Evolutionary conservation across 2,113 vertebrate genomes (phyloP), one percentile per base, ranked within the genome.

Genomic region (Channa maculata): DNA sequence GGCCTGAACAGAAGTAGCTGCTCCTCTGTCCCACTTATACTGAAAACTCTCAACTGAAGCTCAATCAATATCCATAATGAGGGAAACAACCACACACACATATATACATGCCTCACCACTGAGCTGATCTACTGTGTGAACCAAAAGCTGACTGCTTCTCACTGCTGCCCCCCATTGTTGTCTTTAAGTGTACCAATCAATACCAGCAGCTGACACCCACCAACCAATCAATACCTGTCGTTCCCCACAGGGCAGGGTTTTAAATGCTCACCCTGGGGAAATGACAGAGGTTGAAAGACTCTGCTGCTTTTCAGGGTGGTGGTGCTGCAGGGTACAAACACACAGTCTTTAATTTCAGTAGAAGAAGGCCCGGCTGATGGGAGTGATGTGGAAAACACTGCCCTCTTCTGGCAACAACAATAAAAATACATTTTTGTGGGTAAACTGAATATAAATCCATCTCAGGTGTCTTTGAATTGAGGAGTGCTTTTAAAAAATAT

Each of bases 81-180:
- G 0, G 2, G 33, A 2, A 38, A 61, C 33, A 77, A 43, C 43
- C 63, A 50, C 64, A 36, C n/a, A 51, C 34, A 59, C 44, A 46
- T 37, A 52, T 0, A n/a, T 9, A 82, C 57, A 77, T 52, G 13
- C 59, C 71, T 50, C 37, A 24, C 39, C 51, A 71, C 49, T 41
- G 34, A 43, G 15, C 66, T 77, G 41, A 64, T 68, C 63, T 50
- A 44, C 77, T 91, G 89, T 93, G 92, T 91, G 92, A 94, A 94
- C 86, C 59, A 44, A 82, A 82, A 43, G 71, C 37, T 33, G n/a
- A n/a, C 55, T 24, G 66, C 53, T 92, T 93, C 93, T 92, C 93
- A 93, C 88, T 86, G 72, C 49, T 58, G 68, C 38, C 15, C 57
- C 52, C 65, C 80, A 57, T 77, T 85, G 74, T 80, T 58, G 33